Base-by-base conservation (phyloP, 2,113 vertebrate species). In the Scolopax mira region DNA sequence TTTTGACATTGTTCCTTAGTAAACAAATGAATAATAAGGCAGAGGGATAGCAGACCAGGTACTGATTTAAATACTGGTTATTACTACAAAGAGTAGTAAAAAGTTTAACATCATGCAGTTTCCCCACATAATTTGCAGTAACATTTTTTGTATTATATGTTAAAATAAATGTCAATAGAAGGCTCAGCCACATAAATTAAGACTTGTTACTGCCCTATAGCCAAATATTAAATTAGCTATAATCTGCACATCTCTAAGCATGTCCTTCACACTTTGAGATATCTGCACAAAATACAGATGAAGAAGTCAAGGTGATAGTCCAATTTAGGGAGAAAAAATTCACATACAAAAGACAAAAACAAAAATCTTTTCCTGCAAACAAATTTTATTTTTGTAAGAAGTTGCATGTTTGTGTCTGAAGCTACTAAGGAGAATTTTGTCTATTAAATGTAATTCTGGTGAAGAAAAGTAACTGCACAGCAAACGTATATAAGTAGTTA, bases 41-140 rank as follows among this genome's bases (percentile, higher is more conserved):
- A 61, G 7, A 33, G 25, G 3, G 5, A 62, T 18, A 72, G 51
- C 0, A 18, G 35, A 79, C 1, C 1, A 58, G 4, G 2, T 46
- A 46, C 18, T 35, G 9, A 60, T 83, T 72, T 60, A 65, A 88
- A 60, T 46, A 5, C 3, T 19, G 33, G 8, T 69, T 75, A 58
- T 72, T 64, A 55, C 2, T 64, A 55, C 2, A 79, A 71, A 54
- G 13, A 8, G 13, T 62, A 65, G 13, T 21, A 30, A 71, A 65
- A 93, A 8, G 2, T 39, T 66, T 54, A 88, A 49, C 0, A 11
- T 25, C 10, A 12, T 13, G 30, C 18, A 65, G 71, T 49, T 74
- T 44, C 5, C 8, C 24, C 18, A 35, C 15, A 51, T 31, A 46
- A 69, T 41, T 55, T 39, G 11, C 7, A 85, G 33, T n/a, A 8